Percentiles rank a stretch among this genome's conserved stretches.
phyloP scores from a whole-genome alignment of 2,888 invertebrate genomes.

The Xylophagus ater region DNA sequence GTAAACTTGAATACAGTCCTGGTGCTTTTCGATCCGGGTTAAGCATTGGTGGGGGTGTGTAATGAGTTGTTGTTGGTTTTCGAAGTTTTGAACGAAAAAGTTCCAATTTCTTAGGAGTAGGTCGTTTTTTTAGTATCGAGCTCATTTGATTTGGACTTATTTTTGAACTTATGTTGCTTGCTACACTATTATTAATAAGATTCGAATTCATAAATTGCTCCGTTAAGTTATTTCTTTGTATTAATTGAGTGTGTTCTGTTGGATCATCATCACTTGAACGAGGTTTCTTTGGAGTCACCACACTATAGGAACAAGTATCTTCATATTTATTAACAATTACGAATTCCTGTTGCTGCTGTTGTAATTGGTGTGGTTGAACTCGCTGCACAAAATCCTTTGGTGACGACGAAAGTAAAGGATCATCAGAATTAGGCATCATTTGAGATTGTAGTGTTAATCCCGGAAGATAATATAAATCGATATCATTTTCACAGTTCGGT shows the following conservation, averaged over 20 bases:
- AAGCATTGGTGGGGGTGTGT: constrained; percentile 89
- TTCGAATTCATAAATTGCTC: constrained; percentile 13
- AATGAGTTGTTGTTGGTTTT: constrained; percentile 44
- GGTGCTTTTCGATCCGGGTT: constrained; percentile 83
- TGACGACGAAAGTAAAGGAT: constrained; percentile 71
- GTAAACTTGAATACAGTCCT: constrained; percentile 53
- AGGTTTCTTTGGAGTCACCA: constrained; percentile 9
- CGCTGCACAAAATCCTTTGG: constrained; percentile 59
- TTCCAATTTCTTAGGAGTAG: constrained; percentile 20
- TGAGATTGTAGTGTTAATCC: constrained; percentile 56
- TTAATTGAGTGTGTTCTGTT: background rate
- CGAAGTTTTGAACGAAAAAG: constrained; percentile 35
- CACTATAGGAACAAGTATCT: background rate
- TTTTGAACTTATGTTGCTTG: constrained; percentile 23
- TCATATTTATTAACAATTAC: no score
- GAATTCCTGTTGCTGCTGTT: constrained; percentile 6
- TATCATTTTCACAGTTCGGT: constrained; percentile 39
- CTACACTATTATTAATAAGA: constrained; percentile 11
- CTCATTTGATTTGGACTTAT: constrained; percentile 18
- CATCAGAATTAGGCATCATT: constrained; percentile 82
- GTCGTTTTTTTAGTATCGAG: constrained; percentile 33
- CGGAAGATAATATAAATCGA: constrained; percentile 38
- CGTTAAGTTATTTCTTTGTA: constrained; percentile 11
- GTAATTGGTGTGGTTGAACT: constrained; percentile 12
- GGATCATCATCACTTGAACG: background rate